These are phyloP conservation scores for Lacanobia wlatinum DNA, from an alignment of 2,888 invertebrate species.

Conservation along the genomic window DNA sequence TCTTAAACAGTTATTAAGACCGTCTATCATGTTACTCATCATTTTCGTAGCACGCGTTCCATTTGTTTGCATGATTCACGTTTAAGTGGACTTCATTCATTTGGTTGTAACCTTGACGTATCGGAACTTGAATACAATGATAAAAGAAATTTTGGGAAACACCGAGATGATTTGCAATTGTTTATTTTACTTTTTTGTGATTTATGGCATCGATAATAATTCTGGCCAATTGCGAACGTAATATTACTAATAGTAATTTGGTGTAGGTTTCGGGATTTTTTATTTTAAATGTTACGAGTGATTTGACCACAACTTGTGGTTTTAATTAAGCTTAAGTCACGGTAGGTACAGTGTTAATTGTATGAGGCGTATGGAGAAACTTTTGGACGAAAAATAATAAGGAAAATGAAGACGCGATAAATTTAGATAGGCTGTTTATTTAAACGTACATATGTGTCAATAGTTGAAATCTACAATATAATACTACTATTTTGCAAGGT, in stretches of 20 bases:
- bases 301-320: slow-evolving; percentile 41
- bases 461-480: neutral
- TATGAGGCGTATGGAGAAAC: neutral
- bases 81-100: slow-evolving; percentile 64
- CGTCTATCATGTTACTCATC: slow-evolving; percentile 57
- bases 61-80: slow-evolving; percentile 73
- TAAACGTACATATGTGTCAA: slow-evolving; percentile 1
- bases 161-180: slow-evolving; percentile 37
- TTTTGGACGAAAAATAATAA: slow-evolving; percentile 1
- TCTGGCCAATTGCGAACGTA: neutral
- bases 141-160: slow-evolving; percentile 46
- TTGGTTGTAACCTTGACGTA: slow-evolving; percentile 55
- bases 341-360: neutral
- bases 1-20: slow-evolving; percentile 41
- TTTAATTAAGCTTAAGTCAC: slow-evolving; percentile 21
- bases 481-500: neutral
- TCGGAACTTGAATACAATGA: slow-evolving; percentile 55
- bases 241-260: slow-evolving; percentile 9
- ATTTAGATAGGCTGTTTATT: neutral
- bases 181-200: neutral
- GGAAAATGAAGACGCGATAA: slow-evolving; percentile 17
- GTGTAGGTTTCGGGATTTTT: slow-evolving; percentile 29
- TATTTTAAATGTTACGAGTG: neutral
- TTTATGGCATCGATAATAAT: slow-evolving; percentile 1
- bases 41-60: slow-evolving; percentile 58